These are phyloP conservation scores for Sepioteuthis lessoniana DNA, from an alignment of 2,888 invertebrate genomes.

Conservation along the genomic window DNA sequence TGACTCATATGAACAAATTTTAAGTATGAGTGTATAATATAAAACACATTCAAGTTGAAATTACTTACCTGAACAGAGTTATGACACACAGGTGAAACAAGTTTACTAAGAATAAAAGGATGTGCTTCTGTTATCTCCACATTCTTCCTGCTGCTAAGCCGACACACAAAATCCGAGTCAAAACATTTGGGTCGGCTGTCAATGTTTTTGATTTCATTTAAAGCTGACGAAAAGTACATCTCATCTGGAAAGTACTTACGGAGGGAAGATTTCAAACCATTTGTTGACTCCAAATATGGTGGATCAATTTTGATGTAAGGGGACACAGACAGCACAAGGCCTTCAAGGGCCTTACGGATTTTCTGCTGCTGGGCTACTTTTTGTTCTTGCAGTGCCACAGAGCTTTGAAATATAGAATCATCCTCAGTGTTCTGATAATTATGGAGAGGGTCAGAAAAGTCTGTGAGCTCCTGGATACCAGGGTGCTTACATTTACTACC, in stretches of 20 bases:
- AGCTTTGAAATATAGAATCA: slow-evolving; percentile 70
- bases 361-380: slow-evolving; percentile 68
- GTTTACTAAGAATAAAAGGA: slow-evolving; percentile 83
- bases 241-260: slow-evolving; percentile 84
- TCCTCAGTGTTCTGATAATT: slow-evolving; percentile 77
- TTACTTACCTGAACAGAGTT: slow-evolving; percentile 76
- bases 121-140: slow-evolving; percentile 75
- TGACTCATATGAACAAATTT: too few species aligned
- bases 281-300: slow-evolving; percentile 91
- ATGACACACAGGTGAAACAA: slow-evolving; percentile 80
- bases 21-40: too few species aligned
- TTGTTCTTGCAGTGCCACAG: slow-evolving; percentile 61
- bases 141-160: slow-evolving; percentile 56
- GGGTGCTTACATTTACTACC: slow-evolving; percentile 50
- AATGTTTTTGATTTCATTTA: slow-evolving; percentile 42
- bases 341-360: slow-evolving; percentile 84
- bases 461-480: slow-evolving; percentile 59
- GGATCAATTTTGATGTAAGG: slow-evolving; percentile 88
- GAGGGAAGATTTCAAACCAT: slow-evolving; percentile 84
- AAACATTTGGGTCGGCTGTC: slow-evolving; percentile 49
- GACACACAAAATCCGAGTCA: slow-evolving; percentile 54
- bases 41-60: not conserved
- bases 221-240: slow-evolving; percentile 81
- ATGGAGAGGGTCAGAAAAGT: slow-evolving; percentile 83
- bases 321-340: slow-evolving; percentile 86